Conservation (phyloP, 2,888 invertebrate genomes). For the Nephrotoma guestfalica region DNA sequence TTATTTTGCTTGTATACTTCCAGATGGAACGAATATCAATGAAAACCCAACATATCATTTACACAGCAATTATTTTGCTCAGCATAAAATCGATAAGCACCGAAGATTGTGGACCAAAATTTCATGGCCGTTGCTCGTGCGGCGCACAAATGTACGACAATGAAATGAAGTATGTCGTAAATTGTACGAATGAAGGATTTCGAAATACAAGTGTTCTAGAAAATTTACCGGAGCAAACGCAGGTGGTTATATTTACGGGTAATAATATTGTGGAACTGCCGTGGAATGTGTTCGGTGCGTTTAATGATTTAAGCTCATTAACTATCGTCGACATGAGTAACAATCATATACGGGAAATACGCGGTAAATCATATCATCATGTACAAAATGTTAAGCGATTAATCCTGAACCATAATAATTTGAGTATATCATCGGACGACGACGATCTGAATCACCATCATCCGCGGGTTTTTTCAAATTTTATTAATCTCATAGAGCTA, state of each 20-base stretch:
- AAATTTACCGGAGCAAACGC: slow-evolving; percentile 46
- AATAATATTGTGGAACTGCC: slow-evolving; percentile 49
- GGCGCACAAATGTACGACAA: slow-evolving; percentile 38
- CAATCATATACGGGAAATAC: slow-evolving; percentile 53
- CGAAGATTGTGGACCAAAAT: slow-evolving; percentile 31
- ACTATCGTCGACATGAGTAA: slow-evolving; percentile 57
- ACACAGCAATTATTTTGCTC: not conserved
- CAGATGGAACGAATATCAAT: not conserved
- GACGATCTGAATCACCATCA: slow-evolving; percentile 44
- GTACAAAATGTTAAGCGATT: slow-evolving; percentile 51
- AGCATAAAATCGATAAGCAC: not conserved
- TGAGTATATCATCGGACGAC: slow-evolving; percentile 41
- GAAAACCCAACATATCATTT: not conserved
- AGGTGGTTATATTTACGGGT: slow-evolving; percentile 56
- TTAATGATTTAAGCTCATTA: slow-evolving; percentile 40
- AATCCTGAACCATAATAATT: slow-evolving; percentile 55
- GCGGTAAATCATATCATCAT: slow-evolving; percentile 60
- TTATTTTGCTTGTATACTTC: not conserved
- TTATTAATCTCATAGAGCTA: slow-evolving; percentile 48
- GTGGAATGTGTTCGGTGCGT: slow-evolving; percentile 54
- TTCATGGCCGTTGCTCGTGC: slow-evolving; percentile 39
- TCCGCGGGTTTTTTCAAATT: slow-evolving; percentile 54
- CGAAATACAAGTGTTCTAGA: slow-evolving; percentile 41
- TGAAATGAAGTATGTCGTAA: slow-evolving; percentile 43
- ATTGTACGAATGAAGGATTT: slow-evolving; percentile 52